Evolutionary conservation across 2,113 vertebrate species (phyloP).

Genomic region (Platysternon megacephalum): DNA sequence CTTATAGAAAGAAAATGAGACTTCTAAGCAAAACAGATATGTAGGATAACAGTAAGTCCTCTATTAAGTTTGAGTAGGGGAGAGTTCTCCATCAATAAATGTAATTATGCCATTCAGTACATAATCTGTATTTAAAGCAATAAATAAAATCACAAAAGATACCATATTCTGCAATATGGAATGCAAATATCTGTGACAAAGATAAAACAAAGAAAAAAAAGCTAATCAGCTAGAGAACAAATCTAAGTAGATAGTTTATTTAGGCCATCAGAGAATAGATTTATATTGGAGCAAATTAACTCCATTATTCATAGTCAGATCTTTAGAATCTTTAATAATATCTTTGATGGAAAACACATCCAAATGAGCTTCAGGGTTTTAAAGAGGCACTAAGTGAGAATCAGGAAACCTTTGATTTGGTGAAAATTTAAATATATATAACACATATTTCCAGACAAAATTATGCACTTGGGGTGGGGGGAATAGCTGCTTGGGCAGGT

Average conservation of each 20-base stretch:
- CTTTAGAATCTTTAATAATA: constrained; percentile 15
- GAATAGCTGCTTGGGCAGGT: background rate
- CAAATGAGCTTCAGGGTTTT: background rate
- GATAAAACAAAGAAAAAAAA: background rate
- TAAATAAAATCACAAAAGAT: constrained; percentile 5
- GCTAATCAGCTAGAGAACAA: constrained; percentile 42
- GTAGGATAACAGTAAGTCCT: background rate
- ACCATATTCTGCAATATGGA: background rate
- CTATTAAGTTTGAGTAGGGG: background rate
- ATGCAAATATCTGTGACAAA: constrained; percentile 36
- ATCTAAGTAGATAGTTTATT: constrained; percentile 29
- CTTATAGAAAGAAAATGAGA: background rate
- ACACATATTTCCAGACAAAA: background rate
- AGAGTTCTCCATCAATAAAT: background rate
- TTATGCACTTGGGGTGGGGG: background rate
- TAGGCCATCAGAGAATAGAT: constrained; percentile 39
- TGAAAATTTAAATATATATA: background rate
- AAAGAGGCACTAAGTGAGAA: constrained; percentile 20
- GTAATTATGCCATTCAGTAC: background rate
- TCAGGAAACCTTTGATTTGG: background rate
- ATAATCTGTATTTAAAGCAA: constrained; percentile 11
- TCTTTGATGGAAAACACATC: constrained; percentile 19
- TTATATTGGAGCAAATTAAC: constrained; percentile 57
- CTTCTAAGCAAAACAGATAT: background rate
- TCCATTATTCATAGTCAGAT: constrained; percentile 46